phyloP scores from a whole-genome alignment of 2,888 invertebrate genomes.

The Corbicula japonica region DNA sequence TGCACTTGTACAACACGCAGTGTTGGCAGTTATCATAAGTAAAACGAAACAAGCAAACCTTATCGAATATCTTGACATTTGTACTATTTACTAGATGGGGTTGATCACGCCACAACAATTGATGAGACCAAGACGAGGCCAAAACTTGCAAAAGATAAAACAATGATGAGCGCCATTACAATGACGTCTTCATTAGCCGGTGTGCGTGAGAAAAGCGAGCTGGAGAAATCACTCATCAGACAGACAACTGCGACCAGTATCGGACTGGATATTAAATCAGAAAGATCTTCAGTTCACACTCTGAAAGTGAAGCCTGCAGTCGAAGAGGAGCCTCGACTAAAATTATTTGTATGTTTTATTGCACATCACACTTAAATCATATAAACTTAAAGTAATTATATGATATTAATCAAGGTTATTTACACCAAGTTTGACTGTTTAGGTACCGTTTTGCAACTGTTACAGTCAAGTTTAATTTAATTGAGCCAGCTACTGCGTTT shows the following conservation, averaged over 20 bases:
- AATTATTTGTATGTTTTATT: slow-evolving; percentile 24
- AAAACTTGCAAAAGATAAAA: slow-evolving; percentile 13
- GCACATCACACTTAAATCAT: too few relatives aligned
- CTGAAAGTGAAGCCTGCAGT: slow-evolving; percentile 23
- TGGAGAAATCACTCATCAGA: slow-evolving; percentile 24
- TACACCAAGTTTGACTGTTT: too few relatives aligned
- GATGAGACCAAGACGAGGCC: slow-evolving; percentile 24
- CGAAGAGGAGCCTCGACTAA: slow-evolving; percentile 12
- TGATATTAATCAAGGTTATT: too few relatives aligned
- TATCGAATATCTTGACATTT: too few relatives aligned
- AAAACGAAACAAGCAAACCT: too few relatives aligned
- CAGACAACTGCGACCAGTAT: slow-evolving; percentile 40
- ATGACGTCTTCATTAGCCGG: slow-evolving; percentile 21
- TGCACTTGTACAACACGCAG: too few relatives aligned
- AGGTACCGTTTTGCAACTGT: too few relatives aligned
- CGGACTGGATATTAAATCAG: slow-evolving; percentile 38
- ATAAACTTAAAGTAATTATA: too few relatives aligned
- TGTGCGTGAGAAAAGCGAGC: slow-evolving; percentile 17
- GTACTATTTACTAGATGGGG: too few relatives aligned
- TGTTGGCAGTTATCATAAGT: too few relatives aligned
- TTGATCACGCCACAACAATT: slow-evolving; percentile 41
- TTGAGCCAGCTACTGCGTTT: too few relatives aligned
- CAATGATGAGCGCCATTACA: slow-evolving; percentile 32
- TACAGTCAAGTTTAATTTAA: too few relatives aligned
- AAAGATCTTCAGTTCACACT: slow-evolving; percentile 21